Evolutionary conservation across 2,888 invertebrate species (phyloP).

Genomic region (Augochlorella aurata): DNA sequence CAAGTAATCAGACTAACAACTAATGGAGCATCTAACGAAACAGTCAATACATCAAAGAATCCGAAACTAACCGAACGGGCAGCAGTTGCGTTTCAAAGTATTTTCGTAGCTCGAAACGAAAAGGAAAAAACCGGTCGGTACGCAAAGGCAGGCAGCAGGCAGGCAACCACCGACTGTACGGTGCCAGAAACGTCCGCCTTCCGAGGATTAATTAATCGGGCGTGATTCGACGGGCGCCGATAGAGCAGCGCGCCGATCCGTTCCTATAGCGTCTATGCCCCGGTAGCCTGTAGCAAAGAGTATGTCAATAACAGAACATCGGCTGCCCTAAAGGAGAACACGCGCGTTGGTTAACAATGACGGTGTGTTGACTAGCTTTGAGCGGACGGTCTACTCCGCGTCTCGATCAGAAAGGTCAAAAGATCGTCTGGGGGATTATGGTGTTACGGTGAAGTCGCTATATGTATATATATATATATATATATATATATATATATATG

Average conservation of each 20-base stretch:
- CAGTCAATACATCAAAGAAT: too few relatives aligned
- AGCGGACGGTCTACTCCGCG: conserved; percentile 4
- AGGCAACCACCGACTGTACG: neutral
- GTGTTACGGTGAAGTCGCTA: neutral
- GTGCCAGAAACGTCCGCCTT: neutral
- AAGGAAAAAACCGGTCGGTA: neutral
- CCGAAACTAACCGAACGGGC: too few relatives aligned
- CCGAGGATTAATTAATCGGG: conserved; percentile 39
- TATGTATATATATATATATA: too few relatives aligned
- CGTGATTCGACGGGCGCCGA: conserved; percentile 11
- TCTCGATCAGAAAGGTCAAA: neutral
- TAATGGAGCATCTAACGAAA: too few relatives aligned
- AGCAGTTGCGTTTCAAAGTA: neutral
- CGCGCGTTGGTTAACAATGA: conserved; percentile 35
- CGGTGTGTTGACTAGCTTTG: conserved; percentile 16
- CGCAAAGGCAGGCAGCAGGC: neutral
- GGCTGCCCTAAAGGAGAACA: conserved; percentile 41
- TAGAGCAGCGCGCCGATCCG: neutral
- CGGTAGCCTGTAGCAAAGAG: conserved; percentile 20
- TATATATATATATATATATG: too few relatives aligned
- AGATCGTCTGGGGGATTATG: conserved; percentile 10
- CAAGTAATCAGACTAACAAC: too few relatives aligned
- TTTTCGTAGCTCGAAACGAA: neutral
- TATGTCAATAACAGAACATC: conserved; percentile 57
- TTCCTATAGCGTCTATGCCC: conserved; percentile 14